Base-by-base conservation (phyloP, 1,140 invertebrate genomes). In the Teleogryllus occipitalis region DNA sequence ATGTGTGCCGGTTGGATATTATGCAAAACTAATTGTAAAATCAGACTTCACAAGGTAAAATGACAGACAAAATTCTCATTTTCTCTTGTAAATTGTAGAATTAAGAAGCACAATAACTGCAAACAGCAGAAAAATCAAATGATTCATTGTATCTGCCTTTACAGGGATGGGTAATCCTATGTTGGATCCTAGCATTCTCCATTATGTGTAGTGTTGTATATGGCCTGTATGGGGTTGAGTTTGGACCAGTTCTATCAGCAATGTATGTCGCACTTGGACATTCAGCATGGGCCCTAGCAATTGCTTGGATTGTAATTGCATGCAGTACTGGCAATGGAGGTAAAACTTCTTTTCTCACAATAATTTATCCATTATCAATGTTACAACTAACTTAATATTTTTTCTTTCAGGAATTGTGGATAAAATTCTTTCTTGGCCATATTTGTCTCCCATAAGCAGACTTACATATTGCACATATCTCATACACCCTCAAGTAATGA, bases 1-100 rank as follows among this genome's bases (percentile, higher is more conserved):
- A 86, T 88, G 83, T 80, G 82, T 39, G 81, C 83, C 1, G 87
- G 87, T 75, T 87, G 85, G 83, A 84, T 86, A 76, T 83, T 88
- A 0, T 84, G 82, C 47, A 85, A 83, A 78, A 82, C 83, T 8
- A 81, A 86, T 27, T 85, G 84, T 77, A 84, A 84, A 81, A 72
- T 86, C 47, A 83, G 85, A 75, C 83, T 87, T 15, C 84, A 82
- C 75, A 85, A 83, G 81, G 84, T 86, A 82, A 73, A 65, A 18
- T 65, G 1, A 65, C 2, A 18, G 54, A 65, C 10, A 65, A 65
- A 65, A 3, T 65, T 65, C 10, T 14, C 54, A 65, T 65, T 65
- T 65, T 39, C 27, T 39, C 27, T 39, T 5, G 5, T 39, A 39
- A 39, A 2, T 39, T 39, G 27, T 39, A 39, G 27, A 39, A 65